These are phyloP conservation scores for Sebastes matsubarae DNA, from an alignment of 2,797 vertebrate genomes.

Conservation along the genomic window DNA sequence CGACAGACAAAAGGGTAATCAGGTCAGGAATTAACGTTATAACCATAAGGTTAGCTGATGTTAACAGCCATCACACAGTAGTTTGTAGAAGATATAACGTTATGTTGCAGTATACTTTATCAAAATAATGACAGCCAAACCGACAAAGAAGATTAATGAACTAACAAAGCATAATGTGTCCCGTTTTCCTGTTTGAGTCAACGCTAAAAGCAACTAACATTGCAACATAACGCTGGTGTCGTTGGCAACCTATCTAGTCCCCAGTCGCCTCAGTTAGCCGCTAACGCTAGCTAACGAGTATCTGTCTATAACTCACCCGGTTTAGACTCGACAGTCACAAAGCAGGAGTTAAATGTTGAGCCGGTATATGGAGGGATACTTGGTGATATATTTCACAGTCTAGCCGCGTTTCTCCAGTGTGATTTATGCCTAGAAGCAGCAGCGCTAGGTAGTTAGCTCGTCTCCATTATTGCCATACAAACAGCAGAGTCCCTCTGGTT, in stretches of 20 bases:
- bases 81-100: not conserved
- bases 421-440: too few species aligned
- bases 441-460: not conserved
- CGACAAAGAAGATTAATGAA: not conserved
- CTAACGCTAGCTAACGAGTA: not conserved
- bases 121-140: accelerated
- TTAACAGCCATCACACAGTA: not conserved
- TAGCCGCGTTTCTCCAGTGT: not conserved
- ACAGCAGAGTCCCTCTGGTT: not conserved
- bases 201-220: not conserved
- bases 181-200: not conserved
- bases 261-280: not conserved
- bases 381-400: not conserved
- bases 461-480: constrained; percentile 18
- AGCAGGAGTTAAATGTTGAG: not conserved
- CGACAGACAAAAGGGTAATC: not conserved
- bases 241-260: constrained; percentile 14
- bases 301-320: constrained; percentile 27
- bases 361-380: not conserved
- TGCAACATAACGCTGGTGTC: constrained; percentile 8
- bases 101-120: too few species aligned
- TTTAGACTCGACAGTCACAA: not conserved
- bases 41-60: not conserved
- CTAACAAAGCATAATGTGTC: not conserved
- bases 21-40: not conserved